Conservation (phyloP, 1,140 invertebrate genomes). For the Laodelphax striatellus region DNA sequence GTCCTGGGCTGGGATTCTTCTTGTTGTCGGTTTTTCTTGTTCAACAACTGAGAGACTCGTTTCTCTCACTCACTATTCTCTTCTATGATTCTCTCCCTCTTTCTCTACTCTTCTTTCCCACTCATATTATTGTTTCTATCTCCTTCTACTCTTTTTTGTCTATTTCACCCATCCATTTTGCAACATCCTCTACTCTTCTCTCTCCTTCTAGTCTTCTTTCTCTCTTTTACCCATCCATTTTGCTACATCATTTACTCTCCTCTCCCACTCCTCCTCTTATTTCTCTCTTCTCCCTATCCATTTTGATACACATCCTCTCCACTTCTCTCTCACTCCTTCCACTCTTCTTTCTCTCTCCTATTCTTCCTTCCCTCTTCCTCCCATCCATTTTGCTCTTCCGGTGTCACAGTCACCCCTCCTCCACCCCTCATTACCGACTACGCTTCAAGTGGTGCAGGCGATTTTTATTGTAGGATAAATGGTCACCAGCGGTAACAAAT, state of each 20-base stretch:
- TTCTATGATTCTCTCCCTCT: slow-evolving; percentile 6
- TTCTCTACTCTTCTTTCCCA: slow-evolving; percentile 4
- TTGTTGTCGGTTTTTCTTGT: too few species aligned
- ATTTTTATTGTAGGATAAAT: not conserved
- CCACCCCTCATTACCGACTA: not conserved
- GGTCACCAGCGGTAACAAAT: not conserved
- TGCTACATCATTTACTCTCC: too few species aligned
- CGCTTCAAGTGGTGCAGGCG: not conserved
- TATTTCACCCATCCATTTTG: slow-evolving; percentile 16
- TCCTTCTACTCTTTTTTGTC: slow-evolving; percentile 11
- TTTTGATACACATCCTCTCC: too few species aligned
- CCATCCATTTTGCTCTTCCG: too few species aligned
- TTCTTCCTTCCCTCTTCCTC: not conserved
- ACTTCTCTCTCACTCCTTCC: not conserved
- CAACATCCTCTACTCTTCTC: slow-evolving; percentile 19
- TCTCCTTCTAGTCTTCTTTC: slow-evolving; percentile 4
- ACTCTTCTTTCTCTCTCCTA: not conserved
- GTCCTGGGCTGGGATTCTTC: not conserved
- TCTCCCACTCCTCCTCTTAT: not conserved
- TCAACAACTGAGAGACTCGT: not conserved
- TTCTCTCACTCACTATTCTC: slow-evolving; percentile 2
- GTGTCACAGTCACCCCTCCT: not conserved
- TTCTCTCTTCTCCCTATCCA: not conserved
- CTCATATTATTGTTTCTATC: slow-evolving; percentile 8
- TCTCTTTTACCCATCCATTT: not conserved